Conservation (phyloP, 2,797 vertebrate genomes). For the Australoheros facetus region DNA sequence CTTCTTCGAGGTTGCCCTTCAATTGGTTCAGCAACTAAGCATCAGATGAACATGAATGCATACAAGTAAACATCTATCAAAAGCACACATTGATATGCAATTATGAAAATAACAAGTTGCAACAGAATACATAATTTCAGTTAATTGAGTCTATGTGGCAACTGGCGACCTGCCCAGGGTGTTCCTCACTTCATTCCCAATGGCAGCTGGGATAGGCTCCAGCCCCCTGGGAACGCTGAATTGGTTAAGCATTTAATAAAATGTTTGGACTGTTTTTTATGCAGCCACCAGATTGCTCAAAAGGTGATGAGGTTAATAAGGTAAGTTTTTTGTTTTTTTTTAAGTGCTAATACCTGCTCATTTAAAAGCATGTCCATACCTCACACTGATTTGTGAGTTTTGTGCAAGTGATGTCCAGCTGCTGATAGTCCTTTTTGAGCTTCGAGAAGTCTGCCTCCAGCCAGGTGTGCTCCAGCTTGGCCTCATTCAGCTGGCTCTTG, state of each 20-base stretch:
- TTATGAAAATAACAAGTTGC: neutral
- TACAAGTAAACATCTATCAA: neutral
- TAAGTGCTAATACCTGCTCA: neutral
- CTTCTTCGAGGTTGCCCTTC: constrained; percentile 97
- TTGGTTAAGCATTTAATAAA: neutral
- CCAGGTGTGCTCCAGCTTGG: constrained; percentile 89
- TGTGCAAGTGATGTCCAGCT: constrained; percentile 90
- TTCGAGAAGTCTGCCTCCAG: constrained; percentile 91
- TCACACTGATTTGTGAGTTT: constrained; percentile 94
- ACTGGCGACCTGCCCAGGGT: no score
- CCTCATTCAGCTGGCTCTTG: constrained; percentile 88
- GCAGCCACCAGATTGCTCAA: neutral
- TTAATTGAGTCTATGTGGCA: neutral
- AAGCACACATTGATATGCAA: neutral
- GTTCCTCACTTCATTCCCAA: no score
- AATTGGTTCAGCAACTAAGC: constrained; percentile 92
- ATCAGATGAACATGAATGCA: neutral
- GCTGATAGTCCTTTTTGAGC: constrained; percentile 91
- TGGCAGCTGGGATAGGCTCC: neutral
- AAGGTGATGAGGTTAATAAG: neutral
- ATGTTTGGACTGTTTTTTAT: neutral
- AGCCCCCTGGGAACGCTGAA: neutral
- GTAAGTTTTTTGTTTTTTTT: no score
- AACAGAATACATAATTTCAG: neutral
- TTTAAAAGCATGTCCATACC: constrained; percentile 70